Base-by-base conservation (phyloP, 2,888 invertebrate genomes). In the Hirtodrosophila duncani region DNA sequence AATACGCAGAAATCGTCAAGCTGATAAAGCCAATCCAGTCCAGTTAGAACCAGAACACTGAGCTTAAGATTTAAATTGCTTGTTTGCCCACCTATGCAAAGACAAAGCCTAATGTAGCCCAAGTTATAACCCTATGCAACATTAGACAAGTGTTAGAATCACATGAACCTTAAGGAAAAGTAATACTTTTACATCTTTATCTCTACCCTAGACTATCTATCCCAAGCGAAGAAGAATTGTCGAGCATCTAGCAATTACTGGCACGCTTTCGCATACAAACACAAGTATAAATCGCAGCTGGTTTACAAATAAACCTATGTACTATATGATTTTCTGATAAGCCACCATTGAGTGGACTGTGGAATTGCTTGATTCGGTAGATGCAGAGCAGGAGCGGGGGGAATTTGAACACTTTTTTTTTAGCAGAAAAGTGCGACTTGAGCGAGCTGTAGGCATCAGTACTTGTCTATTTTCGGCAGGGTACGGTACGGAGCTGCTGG, bases 391-490 rank as follows among this genome's bases (percentile, higher is more conserved):
- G 24, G 36, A 17, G 20, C 8, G 17, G 30, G 16, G 17, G 30
- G 5, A 7, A 30, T 39, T 17, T 7, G 33, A 46, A 45, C 39
- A 34, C 24, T 37, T 10, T 23, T 33, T 33, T 49, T 77, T 78
- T 72, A 42, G 43, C 69, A 59, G 75, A 80, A 72, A 72, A 72
- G 57, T 69, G 29, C 72, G 63, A 69, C 66, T 65, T 59, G 51
- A 48, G 37, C 45, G 52, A 48, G 50, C 26, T 50, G 21, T 63
- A 56, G 52, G 45, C 39, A 43, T 74, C 63, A 74, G 72, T 74
- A 51, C 75, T 77, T 38, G 62, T 80, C 69, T 51, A 81, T 81
- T 74, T 81, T 74, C 67, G 81, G 67, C 79, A 58, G 75, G 55
- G 67, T 63, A 78, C 78, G 55, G 67, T 63, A 78, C 78, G 70